These are phyloP conservation scores for Sesia bembeciformis DNA, from an alignment of 2,888 invertebrate genomes.

Conservation along the genomic window DNA sequence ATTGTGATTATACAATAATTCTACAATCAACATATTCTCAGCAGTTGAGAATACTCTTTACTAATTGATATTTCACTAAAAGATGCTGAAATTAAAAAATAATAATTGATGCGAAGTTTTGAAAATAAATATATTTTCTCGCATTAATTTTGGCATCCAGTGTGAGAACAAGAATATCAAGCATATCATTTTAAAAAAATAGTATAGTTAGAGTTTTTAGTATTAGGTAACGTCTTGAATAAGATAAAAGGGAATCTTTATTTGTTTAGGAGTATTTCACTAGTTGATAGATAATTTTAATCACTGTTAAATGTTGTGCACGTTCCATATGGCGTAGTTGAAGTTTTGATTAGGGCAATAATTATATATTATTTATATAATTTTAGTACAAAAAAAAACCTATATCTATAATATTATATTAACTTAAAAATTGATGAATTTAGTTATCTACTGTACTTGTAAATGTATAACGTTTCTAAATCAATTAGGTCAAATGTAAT, in stretches of 20 bases:
- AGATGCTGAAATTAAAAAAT: slow-evolving; percentile 15
- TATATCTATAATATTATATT: not conserved
- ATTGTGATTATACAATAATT: not conserved
- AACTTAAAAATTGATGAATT: not conserved
- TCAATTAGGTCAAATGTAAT: too few species aligned
- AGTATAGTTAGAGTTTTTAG: slow-evolving; percentile 36
- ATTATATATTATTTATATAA: slow-evolving; percentile 29
- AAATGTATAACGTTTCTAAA: too few species aligned
- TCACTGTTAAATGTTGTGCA: slow-evolving; percentile 75
- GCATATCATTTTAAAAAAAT: slow-evolving; percentile 53
- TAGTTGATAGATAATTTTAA: slow-evolving; percentile 61
- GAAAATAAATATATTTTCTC: not conserved
- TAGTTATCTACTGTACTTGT: too few species aligned
- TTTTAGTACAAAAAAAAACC: not conserved
- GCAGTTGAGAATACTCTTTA: slow-evolving; percentile 9
- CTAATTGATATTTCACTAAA: slow-evolving; percentile 6
- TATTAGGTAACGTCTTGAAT: slow-evolving; percentile 18
- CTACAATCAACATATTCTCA: not conserved
- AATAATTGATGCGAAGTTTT: not conserved
- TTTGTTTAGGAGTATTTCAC: slow-evolving; percentile 50
- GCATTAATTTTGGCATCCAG: slow-evolving; percentile 30
- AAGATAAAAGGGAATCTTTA: slow-evolving; percentile 37
- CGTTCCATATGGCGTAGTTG: slow-evolving; percentile 53
- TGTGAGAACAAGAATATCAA: slow-evolving; percentile 62
- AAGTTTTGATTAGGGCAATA: slow-evolving; percentile 60